phyloP scores from a whole-genome alignment of 2,888 invertebrate species.

The Eucriotettix oculatus region DNA sequence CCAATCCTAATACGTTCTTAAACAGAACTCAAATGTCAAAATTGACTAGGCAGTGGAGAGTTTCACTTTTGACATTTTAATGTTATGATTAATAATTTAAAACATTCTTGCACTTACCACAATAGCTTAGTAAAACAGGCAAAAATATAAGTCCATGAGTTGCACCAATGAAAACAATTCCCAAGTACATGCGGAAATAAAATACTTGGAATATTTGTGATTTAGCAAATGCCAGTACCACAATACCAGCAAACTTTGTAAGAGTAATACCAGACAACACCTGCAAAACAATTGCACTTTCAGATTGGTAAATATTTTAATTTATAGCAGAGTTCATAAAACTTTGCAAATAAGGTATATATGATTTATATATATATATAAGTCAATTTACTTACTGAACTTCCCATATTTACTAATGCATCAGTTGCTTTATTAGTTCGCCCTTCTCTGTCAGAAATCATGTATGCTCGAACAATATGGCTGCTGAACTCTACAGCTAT shows the following conservation, averaged over 20 bases:
- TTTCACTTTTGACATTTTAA: no score
- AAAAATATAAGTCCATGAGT: slow-evolving; percentile 80
- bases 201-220: slow-evolving; percentile 82
- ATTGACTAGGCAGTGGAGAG: no score
- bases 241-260: slow-evolving; percentile 82
- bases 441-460: slow-evolving; percentile 30
- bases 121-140: slow-evolving; percentile 72
- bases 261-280: slow-evolving; percentile 88
- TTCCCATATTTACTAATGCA: slow-evolving; percentile 66
- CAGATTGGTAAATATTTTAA: no score
- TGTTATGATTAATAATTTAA: no score
- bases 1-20: no score
- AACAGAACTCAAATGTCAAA: no score
- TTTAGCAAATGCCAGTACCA: slow-evolving; percentile 81
- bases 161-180: slow-evolving; percentile 82
- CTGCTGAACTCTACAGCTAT: slow-evolving; percentile 93
- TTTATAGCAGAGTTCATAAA: no score
- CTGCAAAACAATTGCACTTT: slow-evolving; percentile 11
- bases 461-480: slow-evolving; percentile 66
- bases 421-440: slow-evolving; percentile 47
- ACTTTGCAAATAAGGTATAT: no score
- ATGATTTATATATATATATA: slow-evolving; percentile 29
- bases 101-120: slow-evolving; percentile 29
- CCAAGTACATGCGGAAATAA: slow-evolving; percentile 92
- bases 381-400: slow-evolving; percentile 51